Evolutionary conservation across 2,113 vertebrate species (phyloP).

Genomic region (Pycnonotus jocosus): DNA sequence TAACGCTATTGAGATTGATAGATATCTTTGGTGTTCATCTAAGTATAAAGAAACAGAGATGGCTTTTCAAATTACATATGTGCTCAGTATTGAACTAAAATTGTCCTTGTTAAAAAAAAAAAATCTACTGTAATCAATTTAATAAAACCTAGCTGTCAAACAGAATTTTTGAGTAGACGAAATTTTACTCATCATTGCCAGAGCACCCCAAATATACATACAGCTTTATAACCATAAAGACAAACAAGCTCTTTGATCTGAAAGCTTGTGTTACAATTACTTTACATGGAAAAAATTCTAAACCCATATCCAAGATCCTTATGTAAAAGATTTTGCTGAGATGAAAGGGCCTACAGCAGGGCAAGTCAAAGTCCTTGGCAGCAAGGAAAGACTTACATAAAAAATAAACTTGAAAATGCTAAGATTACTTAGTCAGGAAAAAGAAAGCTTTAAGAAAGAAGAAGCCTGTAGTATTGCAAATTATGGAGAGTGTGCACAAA

Average conservation of each 20-base stretch:
- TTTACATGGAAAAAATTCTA: constrained; percentile 12
- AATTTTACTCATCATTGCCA: not conserved
- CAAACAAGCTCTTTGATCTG: constrained; percentile 15
- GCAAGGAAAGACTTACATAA: not conserved
- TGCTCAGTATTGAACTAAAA: not conserved
- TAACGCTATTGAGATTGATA: not conserved
- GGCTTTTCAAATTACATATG: not conserved
- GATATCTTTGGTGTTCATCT: not conserved
- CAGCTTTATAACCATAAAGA: not conserved
- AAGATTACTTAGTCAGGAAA: not conserved
- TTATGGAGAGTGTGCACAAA: not conserved
- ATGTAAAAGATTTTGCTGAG: not conserved
- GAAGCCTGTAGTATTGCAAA: not conserved
- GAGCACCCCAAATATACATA: not conserved
- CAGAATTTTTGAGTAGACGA: not conserved
- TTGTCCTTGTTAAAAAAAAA: not conserved
- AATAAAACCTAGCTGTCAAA: not conserved
- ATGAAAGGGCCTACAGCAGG: not conserved
- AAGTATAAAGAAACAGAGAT: not conserved
- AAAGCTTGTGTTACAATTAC: not conserved
- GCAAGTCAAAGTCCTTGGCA: not conserved
- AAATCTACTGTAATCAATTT: not conserved
- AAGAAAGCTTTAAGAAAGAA: not conserved
- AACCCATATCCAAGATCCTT: not conserved
- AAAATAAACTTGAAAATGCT: constrained; percentile 11